Conservation (phyloP, 92 coral and sea anemone species). For the Epizoanthus scotinus region DNA sequence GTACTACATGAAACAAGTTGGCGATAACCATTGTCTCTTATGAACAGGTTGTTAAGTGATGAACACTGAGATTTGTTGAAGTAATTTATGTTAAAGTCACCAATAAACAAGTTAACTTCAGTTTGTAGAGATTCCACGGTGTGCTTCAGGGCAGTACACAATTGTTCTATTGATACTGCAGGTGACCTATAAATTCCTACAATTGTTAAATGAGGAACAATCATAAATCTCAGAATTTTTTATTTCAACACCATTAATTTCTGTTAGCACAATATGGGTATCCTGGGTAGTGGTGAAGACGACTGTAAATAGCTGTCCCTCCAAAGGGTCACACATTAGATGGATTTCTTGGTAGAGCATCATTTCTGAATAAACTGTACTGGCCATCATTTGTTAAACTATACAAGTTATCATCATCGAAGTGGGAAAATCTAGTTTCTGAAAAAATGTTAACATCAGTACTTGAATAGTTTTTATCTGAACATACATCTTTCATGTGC, state of each 20-base stretch:
- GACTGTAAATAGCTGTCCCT: constrained; percentile 53
- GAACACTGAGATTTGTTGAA: constrained; percentile 8
- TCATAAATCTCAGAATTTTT: constrained; percentile 47
- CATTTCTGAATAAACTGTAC: constrained; percentile 41
- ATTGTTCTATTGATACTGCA: constrained; percentile 39
- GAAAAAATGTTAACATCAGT: constrained; percentile 45
- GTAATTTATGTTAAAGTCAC: constrained; percentile 23
- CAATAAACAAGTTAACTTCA: not conserved
- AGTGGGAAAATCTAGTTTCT: constrained; percentile 30
- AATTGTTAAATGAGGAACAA: constrained; percentile 41
- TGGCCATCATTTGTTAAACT: constrained; percentile 29
- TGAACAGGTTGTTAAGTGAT: constrained; percentile 25
- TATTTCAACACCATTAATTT: constrained; percentile 71
- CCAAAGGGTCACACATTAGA: constrained; percentile 41
- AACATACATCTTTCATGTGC: constrained; percentile 41
- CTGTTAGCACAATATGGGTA: constrained; percentile 64
- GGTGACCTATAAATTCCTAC: constrained; percentile 57
- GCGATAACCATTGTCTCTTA: constrained; percentile 25
- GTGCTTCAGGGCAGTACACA: constrained; percentile 16
- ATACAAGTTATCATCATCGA: constrained; percentile 42
- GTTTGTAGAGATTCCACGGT: no score
- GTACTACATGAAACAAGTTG: constrained; percentile 33
- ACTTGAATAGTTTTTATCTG: constrained; percentile 42
- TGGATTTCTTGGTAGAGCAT: constrained; percentile 19
- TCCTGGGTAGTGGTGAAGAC: constrained; percentile 58